Conservation (phyloP, 2,888 invertebrate genomes). For the Brachylomia viminalis region DNA sequence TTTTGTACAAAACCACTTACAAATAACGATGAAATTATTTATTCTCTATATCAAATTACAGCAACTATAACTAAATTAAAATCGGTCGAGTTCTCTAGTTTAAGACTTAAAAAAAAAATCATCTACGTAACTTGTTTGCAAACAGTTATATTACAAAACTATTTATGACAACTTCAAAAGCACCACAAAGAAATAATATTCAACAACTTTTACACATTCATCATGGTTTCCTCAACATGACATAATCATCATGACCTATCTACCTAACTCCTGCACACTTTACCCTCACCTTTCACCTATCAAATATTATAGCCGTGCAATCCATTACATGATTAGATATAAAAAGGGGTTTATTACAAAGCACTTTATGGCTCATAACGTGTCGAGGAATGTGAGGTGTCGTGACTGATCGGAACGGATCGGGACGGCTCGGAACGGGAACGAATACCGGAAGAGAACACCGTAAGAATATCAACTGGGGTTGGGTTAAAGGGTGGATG, state of each 20-base stretch:
- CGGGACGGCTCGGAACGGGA: slow-evolving; percentile 21
- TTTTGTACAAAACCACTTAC: not conserved
- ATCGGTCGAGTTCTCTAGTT: not conserved
- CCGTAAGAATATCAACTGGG: slow-evolving; percentile 51
- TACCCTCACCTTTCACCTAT: slow-evolving; percentile 29
- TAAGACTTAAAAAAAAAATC: not conserved
- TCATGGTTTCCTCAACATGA: slow-evolving; percentile 10
- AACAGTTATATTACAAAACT: not conserved
- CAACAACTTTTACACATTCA: not conserved
- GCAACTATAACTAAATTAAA: not conserved
- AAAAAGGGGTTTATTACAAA: slow-evolving; percentile 63
- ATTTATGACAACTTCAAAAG: not conserved
- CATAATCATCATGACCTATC: slow-evolving; percentile 16
- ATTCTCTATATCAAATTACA: not conserved
- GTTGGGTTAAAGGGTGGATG: slow-evolving; percentile 30
- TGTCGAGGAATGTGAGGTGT: slow-evolving; percentile 41
- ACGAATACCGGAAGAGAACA: slow-evolving; percentile 41
- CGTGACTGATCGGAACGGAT: slow-evolving; percentile 41
- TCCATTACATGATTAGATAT: slow-evolving; percentile 59
- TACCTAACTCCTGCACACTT: slow-evolving; percentile 4
- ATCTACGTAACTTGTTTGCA: too few relatives aligned
- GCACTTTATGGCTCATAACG: slow-evolving; percentile 58
- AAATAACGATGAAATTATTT: not conserved
- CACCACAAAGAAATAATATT: not conserved
- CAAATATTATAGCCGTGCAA: slow-evolving; percentile 50